Evolutionary conservation across 2,888 invertebrate genomes (phyloP).

Genomic region (Imbricaverruca yamaguchii): DNA sequence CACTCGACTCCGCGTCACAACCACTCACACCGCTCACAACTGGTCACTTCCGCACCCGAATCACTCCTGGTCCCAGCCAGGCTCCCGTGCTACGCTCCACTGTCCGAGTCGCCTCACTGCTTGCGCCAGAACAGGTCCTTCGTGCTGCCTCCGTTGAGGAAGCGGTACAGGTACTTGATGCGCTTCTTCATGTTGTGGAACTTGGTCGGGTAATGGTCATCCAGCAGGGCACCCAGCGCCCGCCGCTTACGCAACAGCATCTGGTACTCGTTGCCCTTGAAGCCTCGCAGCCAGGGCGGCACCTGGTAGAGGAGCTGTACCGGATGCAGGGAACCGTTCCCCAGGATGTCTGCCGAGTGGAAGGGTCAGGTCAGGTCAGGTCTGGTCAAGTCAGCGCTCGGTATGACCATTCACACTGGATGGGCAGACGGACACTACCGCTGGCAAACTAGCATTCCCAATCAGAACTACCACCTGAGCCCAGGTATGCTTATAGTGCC

Average conservation of each 20-base stretch:
- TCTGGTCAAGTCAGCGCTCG: no score
- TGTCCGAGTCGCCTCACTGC: background rate
- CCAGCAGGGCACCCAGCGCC: constrained; percentile 54
- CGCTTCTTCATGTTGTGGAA: constrained; percentile 68
- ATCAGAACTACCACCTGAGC: no score
- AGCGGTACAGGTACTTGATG: constrained; percentile 64
- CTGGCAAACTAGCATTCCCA: no score
- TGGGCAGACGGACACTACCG: no score
- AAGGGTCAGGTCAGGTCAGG: no score
- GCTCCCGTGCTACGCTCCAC: no score
- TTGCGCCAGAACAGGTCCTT: constrained; percentile 41
- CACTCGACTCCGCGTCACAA: no score
- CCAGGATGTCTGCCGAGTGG: constrained; percentile 62
- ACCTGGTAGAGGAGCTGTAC: constrained; percentile 73
- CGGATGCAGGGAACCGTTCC: constrained; percentile 73
- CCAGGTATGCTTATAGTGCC: no score
- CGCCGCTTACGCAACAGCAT: constrained; percentile 61
- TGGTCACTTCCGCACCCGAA: no score
- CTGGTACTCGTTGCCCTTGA: constrained; percentile 70
- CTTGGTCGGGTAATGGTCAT: constrained; percentile 61
- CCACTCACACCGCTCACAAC: no score
- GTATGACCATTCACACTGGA: no score
- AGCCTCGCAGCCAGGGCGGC: constrained; percentile 83
- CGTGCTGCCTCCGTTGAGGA: constrained; percentile 65
- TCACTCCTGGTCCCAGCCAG: no score